Evolutionary conservation across 2,113 vertebrate species (phyloP).

Genomic region (Numenius arquata): DNA sequence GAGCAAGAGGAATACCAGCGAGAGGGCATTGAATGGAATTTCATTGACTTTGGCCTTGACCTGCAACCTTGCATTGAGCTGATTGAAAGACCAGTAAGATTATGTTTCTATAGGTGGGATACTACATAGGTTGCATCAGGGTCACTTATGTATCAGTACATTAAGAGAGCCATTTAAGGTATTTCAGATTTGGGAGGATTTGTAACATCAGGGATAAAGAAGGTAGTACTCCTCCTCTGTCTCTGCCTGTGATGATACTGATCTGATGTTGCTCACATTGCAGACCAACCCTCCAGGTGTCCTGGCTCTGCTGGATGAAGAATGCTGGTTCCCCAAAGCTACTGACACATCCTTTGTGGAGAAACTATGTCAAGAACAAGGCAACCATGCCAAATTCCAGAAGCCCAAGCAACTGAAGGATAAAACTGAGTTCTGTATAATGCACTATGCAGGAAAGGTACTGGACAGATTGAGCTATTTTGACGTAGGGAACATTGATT

Average conservation of each 20-base stretch:
- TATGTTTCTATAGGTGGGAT: background rate
- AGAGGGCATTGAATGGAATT: constrained; percentile 95
- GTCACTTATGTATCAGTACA: background rate
- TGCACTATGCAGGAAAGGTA: constrained; percentile 96
- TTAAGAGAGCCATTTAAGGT: background rate
- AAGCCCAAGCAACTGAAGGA: constrained; percentile 96
- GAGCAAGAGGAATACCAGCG: constrained; percentile 97
- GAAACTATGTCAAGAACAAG: constrained; percentile 88
- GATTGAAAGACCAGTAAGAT: constrained; percentile 88
- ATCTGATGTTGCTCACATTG: background rate
- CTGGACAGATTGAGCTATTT: background rate
- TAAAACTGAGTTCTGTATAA: constrained; percentile 94
- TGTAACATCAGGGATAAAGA: background rate
- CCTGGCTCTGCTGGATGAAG: constrained; percentile 94
- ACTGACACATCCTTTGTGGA: constrained; percentile 96
- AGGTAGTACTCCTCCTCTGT: background rate
- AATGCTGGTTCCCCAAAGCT: constrained; percentile 99
- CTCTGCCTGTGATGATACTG: background rate
- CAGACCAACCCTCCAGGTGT: constrained; percentile 97
- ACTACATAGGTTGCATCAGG: background rate
- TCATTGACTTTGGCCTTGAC: constrained; percentile 96
- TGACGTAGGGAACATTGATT: background rate
- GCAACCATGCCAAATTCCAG: constrained; percentile 91
- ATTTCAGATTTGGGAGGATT: background rate
- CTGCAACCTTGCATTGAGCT: constrained; percentile 96